Evolutionary conservation across 2,113 vertebrate genomes (phyloP).

Genomic region (Coracopsis vasa): DNA sequence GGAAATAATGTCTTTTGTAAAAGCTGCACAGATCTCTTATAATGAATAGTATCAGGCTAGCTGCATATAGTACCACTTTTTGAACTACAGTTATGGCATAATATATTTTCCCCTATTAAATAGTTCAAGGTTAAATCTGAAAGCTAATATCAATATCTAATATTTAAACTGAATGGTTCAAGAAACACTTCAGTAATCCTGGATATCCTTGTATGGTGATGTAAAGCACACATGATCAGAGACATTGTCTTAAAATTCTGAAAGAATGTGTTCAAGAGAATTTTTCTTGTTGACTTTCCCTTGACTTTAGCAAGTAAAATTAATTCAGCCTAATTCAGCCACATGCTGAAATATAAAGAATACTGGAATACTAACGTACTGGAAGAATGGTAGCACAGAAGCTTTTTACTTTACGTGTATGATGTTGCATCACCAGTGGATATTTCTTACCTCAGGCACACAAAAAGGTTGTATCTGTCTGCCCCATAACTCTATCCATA

Average conservation of each 20-base stretch:
- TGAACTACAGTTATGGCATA: not conserved
- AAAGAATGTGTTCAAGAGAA: not conserved
- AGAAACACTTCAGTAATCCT: not conserved
- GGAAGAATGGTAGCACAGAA: not conserved
- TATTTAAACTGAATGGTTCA: not conserved
- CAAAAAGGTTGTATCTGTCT: not conserved
- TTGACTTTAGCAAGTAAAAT: not conserved
- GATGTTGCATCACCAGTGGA: not conserved
- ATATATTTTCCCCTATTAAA: not conserved
- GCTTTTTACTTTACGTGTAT: not conserved
- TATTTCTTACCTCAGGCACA: not conserved
- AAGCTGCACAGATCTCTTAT: not conserved
- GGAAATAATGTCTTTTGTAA: not conserved
- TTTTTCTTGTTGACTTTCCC: not conserved
- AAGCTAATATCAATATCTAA: not conserved
- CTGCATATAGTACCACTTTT: not conserved
- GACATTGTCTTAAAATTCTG: not conserved
- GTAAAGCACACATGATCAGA: rapidly evolving
- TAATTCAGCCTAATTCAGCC: not conserved
- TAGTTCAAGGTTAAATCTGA: not conserved
- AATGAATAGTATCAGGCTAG: not conserved
- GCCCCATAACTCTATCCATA: not conserved
- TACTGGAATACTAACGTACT: not conserved
- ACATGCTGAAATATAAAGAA: not conserved
- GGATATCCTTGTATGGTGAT: not conserved